These are phyloP conservation scores for Matsumurasca onukii DNA, from an alignment of 1,140 invertebrate species.

Conservation along the genomic window DNA sequence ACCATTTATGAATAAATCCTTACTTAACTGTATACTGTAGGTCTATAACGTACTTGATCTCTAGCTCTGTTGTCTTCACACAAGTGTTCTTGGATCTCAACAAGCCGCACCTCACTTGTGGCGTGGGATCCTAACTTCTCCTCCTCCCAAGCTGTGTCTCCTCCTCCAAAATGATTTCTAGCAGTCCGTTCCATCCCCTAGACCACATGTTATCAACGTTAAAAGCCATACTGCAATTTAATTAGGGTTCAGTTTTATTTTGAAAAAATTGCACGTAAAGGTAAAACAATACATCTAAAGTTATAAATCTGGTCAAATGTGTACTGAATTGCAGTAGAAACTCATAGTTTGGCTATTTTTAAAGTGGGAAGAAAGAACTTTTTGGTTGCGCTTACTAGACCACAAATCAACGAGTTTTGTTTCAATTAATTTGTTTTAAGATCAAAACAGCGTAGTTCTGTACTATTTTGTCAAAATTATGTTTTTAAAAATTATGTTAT, in stretches of 20 bases:
- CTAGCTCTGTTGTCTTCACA: slow-evolving; percentile 74
- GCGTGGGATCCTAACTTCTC: slow-evolving; percentile 85
- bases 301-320: background rate
- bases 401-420: too few relatives aligned
- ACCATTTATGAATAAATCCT: too few relatives aligned
- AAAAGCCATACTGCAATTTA: slow-evolving; percentile 15
- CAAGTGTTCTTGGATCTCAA: slow-evolving; percentile 89
- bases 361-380: background rate
- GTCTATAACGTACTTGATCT: slow-evolving; percentile 55
- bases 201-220: slow-evolving; percentile 38
- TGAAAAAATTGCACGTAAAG: background rate
- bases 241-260: slow-evolving; percentile 6
- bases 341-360: background rate
- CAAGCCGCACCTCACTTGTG: slow-evolving; percentile 87
- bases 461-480: too few relatives aligned
- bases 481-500: too few relatives aligned
- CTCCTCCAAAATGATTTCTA: slow-evolving; percentile 92
- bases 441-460: too few relatives aligned
- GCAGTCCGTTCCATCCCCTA: slow-evolving; percentile 85
- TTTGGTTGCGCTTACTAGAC: background rate
- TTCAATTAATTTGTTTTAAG: too few relatives aligned
- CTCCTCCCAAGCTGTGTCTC: slow-evolving; percentile 97
- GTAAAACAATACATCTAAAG: background rate
- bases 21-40: too few relatives aligned
- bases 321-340: background rate